Evolutionary conservation across 1,140 invertebrate species (phyloP).

Genomic region (Drosophila murphyi): DNA sequence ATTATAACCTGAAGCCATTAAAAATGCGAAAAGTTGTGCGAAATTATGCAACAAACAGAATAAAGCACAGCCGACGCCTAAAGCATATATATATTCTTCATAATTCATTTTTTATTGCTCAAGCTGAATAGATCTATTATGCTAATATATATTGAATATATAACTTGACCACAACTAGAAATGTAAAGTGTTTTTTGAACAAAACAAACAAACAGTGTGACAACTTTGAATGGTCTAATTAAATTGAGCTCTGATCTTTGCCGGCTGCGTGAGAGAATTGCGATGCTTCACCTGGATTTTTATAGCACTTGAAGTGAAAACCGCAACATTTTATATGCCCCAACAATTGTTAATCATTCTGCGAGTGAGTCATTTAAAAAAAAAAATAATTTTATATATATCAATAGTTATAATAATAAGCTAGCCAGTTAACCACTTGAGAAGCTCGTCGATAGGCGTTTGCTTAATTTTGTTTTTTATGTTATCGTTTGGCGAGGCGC

Average conservation of each 20-base stretch:
- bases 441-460: slow-evolving; percentile 32
- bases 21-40: too few relatives aligned
- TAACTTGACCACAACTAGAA: neutral
- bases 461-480: slow-evolving; percentile 3
- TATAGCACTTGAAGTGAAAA: slow-evolving; percentile 3
- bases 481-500: slow-evolving; percentile 34
- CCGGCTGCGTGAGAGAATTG: neutral
- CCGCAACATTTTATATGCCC: slow-evolving; percentile 24
- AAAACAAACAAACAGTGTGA: slow-evolving; percentile 16
- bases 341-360: slow-evolving; percentile 30
- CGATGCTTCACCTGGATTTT: neutral
- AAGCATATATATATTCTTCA: too few relatives aligned
- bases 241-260: slow-evolving; percentile 13
- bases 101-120: too few relatives aligned
- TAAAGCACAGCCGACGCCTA: too few relatives aligned
- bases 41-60: too few relatives aligned
- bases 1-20: too few relatives aligned
- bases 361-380: slow-evolving; percentile 51
- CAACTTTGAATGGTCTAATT: slow-evolving; percentile 4
- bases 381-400: slow-evolving; percentile 18
- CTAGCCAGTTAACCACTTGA: slow-evolving; percentile 53
- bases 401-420: slow-evolving; percentile 26
- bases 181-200: slow-evolving; percentile 18
- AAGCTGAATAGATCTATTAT: neutral
- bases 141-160: neutral